Evolutionary conservation across 2,113 vertebrate species (phyloP).

Genomic region (Elgaria multicarinata): DNA sequence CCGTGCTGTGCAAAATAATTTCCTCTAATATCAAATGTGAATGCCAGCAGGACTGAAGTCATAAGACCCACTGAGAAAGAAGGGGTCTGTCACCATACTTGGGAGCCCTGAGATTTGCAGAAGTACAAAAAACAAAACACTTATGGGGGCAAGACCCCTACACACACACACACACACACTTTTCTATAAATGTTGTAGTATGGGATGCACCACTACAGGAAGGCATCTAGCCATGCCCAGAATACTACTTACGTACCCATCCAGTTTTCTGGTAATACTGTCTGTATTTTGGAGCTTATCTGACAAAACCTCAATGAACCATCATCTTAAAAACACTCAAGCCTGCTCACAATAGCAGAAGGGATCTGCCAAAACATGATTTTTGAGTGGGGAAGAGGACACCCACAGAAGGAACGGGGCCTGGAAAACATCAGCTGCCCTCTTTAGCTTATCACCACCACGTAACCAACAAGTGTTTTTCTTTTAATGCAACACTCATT

Average conservation of each 20-base stretch:
- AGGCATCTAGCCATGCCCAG: too few relatives aligned
- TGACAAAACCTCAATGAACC: background rate
- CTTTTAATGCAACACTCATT: constrained; percentile 52
- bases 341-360: background rate
- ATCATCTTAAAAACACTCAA: background rate
- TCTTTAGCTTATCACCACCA: background rate
- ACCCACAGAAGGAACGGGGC: background rate
- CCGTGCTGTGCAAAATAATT: background rate
- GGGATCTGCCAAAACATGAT: background rate
- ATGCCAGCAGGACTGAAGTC: background rate
- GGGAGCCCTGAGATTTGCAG: too few relatives aligned
- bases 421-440: background rate
- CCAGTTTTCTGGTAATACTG: too few relatives aligned
- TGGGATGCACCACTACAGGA: too few relatives aligned
- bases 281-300: rapidly evolving
- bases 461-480: background rate
- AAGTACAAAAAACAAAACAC: too few relatives aligned
- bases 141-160: too few relatives aligned
- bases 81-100: too few relatives aligned
- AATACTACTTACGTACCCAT: too few relatives aligned
- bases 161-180: too few relatives aligned
- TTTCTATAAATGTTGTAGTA: too few relatives aligned
- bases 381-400: background rate
- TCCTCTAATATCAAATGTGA: background rate
- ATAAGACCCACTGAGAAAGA: background rate